Evolutionary conservation across 2,888 invertebrate species (phyloP), one percentile per base, ranked within the genome.

Genomic region (Tetranychus truncatus): DNA sequence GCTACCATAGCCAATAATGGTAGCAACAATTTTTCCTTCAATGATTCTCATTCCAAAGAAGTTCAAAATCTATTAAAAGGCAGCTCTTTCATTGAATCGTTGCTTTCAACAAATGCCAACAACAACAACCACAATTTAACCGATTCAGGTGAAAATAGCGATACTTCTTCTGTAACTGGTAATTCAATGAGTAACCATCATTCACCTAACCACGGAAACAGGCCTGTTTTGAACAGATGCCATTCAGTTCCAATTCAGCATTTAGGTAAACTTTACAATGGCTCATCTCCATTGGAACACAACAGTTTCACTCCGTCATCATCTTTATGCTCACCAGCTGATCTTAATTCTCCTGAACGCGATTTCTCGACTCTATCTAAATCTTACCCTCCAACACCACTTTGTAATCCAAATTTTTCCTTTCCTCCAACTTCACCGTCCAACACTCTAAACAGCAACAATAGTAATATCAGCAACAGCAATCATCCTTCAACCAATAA

Each of bases 211-310:
- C 34, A 66, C 55, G 73, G 66, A 24, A n/a, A 66, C n/a, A 44
- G 74, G 15, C 21, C 72, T 21, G 65, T 75, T 20, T 76, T 78
- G 45, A 83, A 81, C 77, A 85, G 91, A 74, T 91, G 91, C 8
- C 91, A 91, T 80, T 91, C 91, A 18, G 91, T 91, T 73, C 91
- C 91, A 0, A 82, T 89, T 24, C 87, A 88, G 80, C 86, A 66
- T 44, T 72, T 34, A 74, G 34, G 69, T 44, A 44, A 71, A 44
- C n/a, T 55, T 65, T 3, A 20, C n/a, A 86, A 77, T 69, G 69
- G 69, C 20, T 69, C 69, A 69, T 5, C 69, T 11, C 11, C 11
- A 11, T 87, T 86, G 81, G 81, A 79, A 18, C 80, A 84, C 69
- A 76, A 75, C 45, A 66, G 72, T 66, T 46, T 69, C 20, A 71